Conservation (phyloP, 2,113 vertebrate genomes). For the Nasalis larvatus region DNA sequence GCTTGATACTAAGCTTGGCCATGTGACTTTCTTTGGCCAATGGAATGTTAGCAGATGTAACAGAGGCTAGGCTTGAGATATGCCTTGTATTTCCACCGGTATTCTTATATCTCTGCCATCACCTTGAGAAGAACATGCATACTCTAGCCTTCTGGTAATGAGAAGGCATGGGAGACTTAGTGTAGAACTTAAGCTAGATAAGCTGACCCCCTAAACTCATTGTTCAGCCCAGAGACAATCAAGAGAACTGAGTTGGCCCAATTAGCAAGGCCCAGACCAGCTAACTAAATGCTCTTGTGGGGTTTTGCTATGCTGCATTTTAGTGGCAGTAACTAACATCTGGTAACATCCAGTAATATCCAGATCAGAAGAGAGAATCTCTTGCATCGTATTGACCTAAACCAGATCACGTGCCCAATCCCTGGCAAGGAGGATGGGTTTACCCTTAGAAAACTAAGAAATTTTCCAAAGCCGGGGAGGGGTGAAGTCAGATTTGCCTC, state of each 20-base stretch:
- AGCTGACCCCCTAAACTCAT: not conserved
- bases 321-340: not conserved
- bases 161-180: not conserved
- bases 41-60: not conserved
- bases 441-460: not conserved
- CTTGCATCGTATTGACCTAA: not conserved
- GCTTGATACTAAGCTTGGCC: not conserved
- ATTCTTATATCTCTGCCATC: not conserved
- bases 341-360: not conserved
- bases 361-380: not conserved
- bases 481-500: not conserved
- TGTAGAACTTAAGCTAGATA: not conserved
- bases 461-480: not conserved
- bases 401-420: not conserved
- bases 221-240: not conserved
- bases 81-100: not conserved
- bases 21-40: not conserved
- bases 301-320: not conserved
- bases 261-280: not conserved
- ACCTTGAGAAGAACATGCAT: not conserved
- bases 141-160: not conserved
- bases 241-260: not conserved
- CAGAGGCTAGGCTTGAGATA: not conserved
- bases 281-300: not conserved
- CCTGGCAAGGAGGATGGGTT: not conserved